phyloP scores from a whole-genome alignment of 2,888 invertebrate species.

The Ectemnius cavifrons region DNA sequence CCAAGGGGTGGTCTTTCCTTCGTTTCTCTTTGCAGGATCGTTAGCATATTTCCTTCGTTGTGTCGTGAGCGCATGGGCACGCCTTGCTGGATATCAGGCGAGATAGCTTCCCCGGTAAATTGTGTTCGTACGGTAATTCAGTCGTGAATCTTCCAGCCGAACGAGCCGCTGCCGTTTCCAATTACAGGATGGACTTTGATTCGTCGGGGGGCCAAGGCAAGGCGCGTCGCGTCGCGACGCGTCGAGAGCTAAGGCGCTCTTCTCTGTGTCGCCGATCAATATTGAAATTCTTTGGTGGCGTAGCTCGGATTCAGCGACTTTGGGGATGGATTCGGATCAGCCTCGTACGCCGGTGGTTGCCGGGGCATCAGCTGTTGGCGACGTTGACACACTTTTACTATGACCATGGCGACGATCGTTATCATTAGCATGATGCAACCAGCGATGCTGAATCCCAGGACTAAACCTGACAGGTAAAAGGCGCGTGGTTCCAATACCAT shows the following conservation, averaged over 20 bases:
- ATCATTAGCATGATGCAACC: not conserved
- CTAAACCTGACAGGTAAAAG: not conserved
- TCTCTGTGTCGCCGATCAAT: slow-evolving; percentile 41
- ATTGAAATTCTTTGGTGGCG: slow-evolving; percentile 50
- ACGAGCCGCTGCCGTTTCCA: slow-evolving; percentile 53
- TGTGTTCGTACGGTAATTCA: slow-evolving; percentile 60
- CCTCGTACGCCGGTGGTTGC: slow-evolving; percentile 9
- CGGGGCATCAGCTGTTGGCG: not conserved
- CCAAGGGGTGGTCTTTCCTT: not conserved
- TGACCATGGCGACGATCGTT: not conserved
- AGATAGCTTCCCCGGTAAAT: slow-evolving; percentile 54
- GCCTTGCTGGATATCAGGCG: slow-evolving; percentile 5
- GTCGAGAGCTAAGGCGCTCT: not conserved
- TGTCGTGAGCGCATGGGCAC: too few species aligned
- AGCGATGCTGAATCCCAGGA: not conserved
- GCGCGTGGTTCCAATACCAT: not conserved
- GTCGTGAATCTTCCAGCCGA: slow-evolving; percentile 58
- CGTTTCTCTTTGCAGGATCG: slow-evolving; percentile 53
- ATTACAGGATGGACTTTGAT: slow-evolving; percentile 60
- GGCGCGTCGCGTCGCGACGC: slow-evolving; percentile 31
- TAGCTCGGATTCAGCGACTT: slow-evolving; percentile 15
- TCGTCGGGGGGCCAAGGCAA: slow-evolving; percentile 33
- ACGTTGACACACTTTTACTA: slow-evolving; percentile 8
- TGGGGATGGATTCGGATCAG: not conserved
- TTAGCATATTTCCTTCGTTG: slow-evolving; percentile 54